Evolutionary conservation across 1,140 invertebrate species (phyloP), one percentile per base, ranked within the genome.

Genomic region (Euwallacea fornicatus): DNA sequence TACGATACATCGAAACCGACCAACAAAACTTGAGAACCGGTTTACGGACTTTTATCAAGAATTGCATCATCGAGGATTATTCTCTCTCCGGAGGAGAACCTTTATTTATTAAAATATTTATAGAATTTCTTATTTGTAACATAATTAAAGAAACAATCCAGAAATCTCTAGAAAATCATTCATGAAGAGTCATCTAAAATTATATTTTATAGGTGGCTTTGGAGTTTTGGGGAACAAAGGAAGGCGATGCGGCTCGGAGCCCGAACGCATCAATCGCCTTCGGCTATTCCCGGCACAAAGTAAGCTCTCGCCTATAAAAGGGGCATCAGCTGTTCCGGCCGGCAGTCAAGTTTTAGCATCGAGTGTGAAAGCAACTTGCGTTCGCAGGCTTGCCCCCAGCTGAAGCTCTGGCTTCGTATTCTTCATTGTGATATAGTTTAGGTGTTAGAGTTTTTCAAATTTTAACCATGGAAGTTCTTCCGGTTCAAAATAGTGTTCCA

Each of bases 391-490:
- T 21, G 53, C 55, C 43, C 21, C 21, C 11, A 47, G 21, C 42
- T 10, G 67, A 56, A 65, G 66, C 67, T 33, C 63, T 50, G 66
- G 69, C 69, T 74, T 74, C 65, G 59, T 61, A 55, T 67, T 64
- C 64, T 61, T 67, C 13, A 72, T 75, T 77, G 76, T 77, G 76
- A 76, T 77, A 77, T 72, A 75, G 73, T 65, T 66, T 76, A 76
- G 69, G 73, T 77, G 64, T 75, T 73, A 75, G 62, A 42, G 59
- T 71, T 72, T 63, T 63, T 63, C n/a, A 56, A 68, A 69, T 54
- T 71, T 72, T 69, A 60, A 61, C 62, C 15, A 78, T 78, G 76
- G 76, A 78, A 73, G 67, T 78, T 66, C 65, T 78, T 56, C 71
- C 75, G 9, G 70, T 71, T 53, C 70, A 71, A 53, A 66, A 54